These are phyloP conservation scores for Semnornis frantzii DNA, from an alignment of 2,113 vertebrate species.

Conservation along the genomic window DNA sequence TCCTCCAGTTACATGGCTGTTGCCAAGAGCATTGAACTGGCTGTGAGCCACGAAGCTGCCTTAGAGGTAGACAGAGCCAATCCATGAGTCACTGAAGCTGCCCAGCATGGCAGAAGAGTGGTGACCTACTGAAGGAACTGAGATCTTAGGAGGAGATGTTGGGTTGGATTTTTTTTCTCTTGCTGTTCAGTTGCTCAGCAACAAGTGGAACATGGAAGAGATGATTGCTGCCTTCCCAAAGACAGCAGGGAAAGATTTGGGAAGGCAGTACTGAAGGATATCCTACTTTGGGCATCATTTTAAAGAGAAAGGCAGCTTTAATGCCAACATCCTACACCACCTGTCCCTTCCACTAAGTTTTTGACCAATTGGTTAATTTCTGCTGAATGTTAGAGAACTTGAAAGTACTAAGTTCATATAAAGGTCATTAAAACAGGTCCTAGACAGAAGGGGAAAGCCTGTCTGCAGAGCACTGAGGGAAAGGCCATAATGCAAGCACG, in stretches of 20 bases:
- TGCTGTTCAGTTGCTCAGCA: not conserved
- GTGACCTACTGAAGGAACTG: not conserved
- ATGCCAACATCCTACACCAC: not conserved
- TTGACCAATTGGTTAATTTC: not conserved
- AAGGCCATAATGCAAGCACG: not conserved
- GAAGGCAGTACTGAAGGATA: not conserved
- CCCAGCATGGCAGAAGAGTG: not conserved
- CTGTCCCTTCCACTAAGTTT: not conserved
- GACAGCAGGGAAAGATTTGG: not conserved
- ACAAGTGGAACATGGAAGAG: not conserved
- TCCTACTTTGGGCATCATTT: not conserved
- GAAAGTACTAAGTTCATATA: not conserved
- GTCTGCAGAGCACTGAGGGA: not conserved
- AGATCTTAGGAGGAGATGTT: not conserved
- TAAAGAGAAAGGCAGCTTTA: not conserved
- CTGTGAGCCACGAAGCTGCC: not conserved
- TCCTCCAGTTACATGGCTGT: not conserved
- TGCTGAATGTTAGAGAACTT: not conserved
- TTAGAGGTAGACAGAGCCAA: not conserved
- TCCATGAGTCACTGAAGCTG: not conserved
- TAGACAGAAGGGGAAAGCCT: not conserved
- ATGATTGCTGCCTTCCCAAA: not conserved
- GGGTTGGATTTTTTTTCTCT: not conserved
- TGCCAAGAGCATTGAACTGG: fast-evolving
- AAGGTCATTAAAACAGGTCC: not conserved